Percentiles rank a stretch among this genome's conserved stretches.
phyloP scores from a whole-genome alignment of 1,140 invertebrate species.

The Chrysopa pallens region DNA sequence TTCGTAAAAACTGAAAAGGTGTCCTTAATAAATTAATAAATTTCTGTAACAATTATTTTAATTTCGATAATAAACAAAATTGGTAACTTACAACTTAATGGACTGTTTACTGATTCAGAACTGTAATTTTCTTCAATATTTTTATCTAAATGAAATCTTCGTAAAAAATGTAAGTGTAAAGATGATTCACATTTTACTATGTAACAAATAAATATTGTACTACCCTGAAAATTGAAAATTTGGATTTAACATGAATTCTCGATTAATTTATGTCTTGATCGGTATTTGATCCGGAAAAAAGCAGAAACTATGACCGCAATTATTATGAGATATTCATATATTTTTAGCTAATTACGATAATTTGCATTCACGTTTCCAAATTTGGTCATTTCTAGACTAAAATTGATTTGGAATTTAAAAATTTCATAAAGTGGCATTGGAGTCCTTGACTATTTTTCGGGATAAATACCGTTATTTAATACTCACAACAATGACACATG shows the following conservation, averaged over 20 bases:
- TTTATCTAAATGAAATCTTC: slow-evolving; percentile 10
- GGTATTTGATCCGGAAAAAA: no score
- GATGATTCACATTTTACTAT: slow-evolving; percentile 25
- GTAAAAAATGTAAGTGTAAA: slow-evolving; percentile 9
- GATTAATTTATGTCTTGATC: no score
- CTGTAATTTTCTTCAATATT: slow-evolving; percentile 20
- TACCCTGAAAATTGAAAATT: slow-evolving; percentile 22
- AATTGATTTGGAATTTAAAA: no score
- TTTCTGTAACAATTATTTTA: not conserved
- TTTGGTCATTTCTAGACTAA: no score
- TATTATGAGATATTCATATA: slow-evolving; percentile 1
- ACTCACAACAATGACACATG: slow-evolving; percentile 36
- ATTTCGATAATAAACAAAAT: not conserved
- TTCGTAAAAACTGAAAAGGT: slow-evolving; percentile 14
- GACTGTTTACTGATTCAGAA: slow-evolving; percentile 25
- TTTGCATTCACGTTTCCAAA: no score
- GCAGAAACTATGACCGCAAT: no score
- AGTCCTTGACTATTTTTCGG: no score
- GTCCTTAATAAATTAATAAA: not conserved
- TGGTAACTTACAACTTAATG: slow-evolving; percentile 28
- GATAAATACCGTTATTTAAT: not conserved
- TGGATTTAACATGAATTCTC: no score
- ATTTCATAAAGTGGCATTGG: no score
- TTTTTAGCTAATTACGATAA: slow-evolving; percentile 1
- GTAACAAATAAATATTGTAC: slow-evolving; percentile 26